These are phyloP conservation scores for Sphyrna mokarran DNA, from an alignment of 2,113 vertebrate genomes.

Conservation along the genomic window DNA sequence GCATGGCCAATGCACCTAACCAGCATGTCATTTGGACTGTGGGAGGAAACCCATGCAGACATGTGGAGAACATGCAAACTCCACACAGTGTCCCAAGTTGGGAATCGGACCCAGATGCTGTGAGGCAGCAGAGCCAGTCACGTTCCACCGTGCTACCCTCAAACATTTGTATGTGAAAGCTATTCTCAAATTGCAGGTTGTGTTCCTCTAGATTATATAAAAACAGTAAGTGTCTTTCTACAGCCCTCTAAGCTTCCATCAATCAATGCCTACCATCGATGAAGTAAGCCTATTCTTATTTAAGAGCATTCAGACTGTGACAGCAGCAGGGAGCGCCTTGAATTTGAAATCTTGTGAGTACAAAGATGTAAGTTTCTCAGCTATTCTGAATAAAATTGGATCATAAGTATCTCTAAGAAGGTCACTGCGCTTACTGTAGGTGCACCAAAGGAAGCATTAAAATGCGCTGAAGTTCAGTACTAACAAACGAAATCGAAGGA, in stretches of 20 bases:
- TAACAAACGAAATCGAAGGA: slow-evolving; percentile 16
- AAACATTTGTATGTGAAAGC: background rate
- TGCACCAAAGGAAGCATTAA: slow-evolving; percentile 24
- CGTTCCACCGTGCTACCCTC: too few relatives aligned
- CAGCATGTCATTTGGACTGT: too few relatives aligned
- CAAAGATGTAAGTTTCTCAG: background rate
- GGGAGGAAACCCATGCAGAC: too few relatives aligned
- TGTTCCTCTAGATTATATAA: background rate
- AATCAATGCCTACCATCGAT: background rate
- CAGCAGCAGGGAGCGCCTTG: background rate
- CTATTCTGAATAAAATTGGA: background rate
- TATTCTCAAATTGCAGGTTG: slow-evolving; percentile 4
- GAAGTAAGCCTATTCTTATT: slow-evolving; percentile 2
- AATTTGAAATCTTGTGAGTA: background rate
- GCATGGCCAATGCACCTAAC: too few relatives aligned
- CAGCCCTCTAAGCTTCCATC: background rate
- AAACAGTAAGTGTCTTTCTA: slow-evolving; percentile 16
- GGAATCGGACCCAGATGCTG: too few relatives aligned
- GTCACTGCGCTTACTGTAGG: background rate
- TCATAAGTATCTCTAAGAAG: background rate
- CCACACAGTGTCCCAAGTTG: too few relatives aligned
- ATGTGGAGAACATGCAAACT: too few relatives aligned
- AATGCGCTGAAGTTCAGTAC: background rate
- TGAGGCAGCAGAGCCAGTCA: too few relatives aligned
- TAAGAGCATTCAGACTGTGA: background rate